Conservation (phyloP, 2,113 vertebrate species). For the Otis tarda region DNA sequence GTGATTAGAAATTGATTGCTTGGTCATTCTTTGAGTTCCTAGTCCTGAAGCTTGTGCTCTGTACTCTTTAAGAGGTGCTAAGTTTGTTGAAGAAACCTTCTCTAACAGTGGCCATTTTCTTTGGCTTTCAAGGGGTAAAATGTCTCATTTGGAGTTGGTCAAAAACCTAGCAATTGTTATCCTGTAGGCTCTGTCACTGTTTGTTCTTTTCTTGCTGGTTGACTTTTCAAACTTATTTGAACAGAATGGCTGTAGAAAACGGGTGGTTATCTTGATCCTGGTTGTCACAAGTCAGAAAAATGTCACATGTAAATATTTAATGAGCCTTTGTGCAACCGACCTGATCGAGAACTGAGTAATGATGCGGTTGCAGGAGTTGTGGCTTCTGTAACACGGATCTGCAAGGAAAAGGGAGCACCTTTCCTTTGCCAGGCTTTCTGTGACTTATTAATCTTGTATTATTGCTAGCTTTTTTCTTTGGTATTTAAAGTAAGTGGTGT, state of each 20-base stretch:
- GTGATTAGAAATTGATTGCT: not conserved
- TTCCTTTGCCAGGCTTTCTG: not conserved
- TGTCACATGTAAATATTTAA: conserved; percentile 64
- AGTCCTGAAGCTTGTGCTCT: not conserved
- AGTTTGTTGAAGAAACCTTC: not conserved
- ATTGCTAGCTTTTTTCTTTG: not conserved
- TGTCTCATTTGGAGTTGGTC: not conserved
- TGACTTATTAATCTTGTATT: not conserved
- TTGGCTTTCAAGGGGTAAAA: not conserved
- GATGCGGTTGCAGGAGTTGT: fast-evolving
- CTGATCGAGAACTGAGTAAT: not conserved
- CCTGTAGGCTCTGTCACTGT: not conserved
- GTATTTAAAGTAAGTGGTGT: not conserved
- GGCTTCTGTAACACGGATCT: conserved; percentile 3
- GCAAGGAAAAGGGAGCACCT: not conserved
- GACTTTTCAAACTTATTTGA: conserved; percentile 16
- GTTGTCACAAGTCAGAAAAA: conserved; percentile 40
- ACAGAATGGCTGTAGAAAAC: not conserved
- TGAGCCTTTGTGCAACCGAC: conserved; percentile 52
- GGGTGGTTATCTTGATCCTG: conserved; percentile 52
- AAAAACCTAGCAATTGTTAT: not conserved
- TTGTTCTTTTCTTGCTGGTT: conserved; percentile 12
- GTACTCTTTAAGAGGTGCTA: not conserved
- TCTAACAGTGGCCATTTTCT: not conserved
- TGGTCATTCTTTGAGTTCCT: not conserved